Evolutionary conservation across 1,140 invertebrate genomes (phyloP), one percentile per base, ranked within the genome.

Genomic region (Drosophila azteca): DNA sequence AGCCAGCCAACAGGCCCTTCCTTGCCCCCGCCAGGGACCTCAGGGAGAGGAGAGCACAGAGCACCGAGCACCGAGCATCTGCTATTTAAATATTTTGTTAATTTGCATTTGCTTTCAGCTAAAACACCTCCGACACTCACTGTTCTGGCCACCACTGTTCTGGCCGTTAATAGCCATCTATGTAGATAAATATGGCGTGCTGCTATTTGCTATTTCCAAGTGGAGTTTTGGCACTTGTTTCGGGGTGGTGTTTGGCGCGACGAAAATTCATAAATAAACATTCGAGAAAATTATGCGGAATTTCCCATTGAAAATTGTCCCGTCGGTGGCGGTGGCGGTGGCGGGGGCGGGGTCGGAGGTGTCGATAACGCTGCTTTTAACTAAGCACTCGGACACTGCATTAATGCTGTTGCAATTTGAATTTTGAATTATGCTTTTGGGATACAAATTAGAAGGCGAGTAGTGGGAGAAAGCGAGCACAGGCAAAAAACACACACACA

Each of bases 231-330:
- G 22, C 41, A 24, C 44, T 44, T 71, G 44, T 48, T 61, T 39
- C 45, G 15, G 26, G 22, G 22, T 43, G 62, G 35, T 35, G 64
- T 58, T 55, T 46, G 43, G n/a, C 48, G 75, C 73, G 81, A 73
- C 77, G 74, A 74, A 74, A 79, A 81, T 84, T 81, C 81, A 85
- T 85, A 85, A 85, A 85, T 85, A 85, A 81, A 87, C 77, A 85
- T 85, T 77, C 41, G 52, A 35, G 20, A 26, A 81, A 81, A 85
- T 85, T 87, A 87, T 85, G 83, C 82, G 57, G 44, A 76, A 62
- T 76, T 76, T 67, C 31, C 41, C 73, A 72, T 71, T 63, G 63
- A 51, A 76, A 69, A 59, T 65, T 59, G 58, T 50, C n/a, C 20
- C 48, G 50, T 53, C 9, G 20, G 17, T 20, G 17, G 17, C 17